Base-by-base conservation (phyloP, 2,113 vertebrate species). In the Chloroceryle aenea region DNA sequence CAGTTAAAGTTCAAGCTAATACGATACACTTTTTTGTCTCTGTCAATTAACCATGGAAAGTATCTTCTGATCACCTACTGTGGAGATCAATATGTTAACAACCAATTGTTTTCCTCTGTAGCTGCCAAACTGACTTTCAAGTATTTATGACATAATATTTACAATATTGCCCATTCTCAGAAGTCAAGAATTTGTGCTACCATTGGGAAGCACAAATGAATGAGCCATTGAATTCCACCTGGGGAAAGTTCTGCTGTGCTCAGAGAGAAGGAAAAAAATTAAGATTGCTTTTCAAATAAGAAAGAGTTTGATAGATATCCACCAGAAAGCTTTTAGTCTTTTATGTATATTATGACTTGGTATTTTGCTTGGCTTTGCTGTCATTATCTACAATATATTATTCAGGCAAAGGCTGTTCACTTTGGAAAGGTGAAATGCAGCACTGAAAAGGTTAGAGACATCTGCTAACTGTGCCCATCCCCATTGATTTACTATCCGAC, bases 251-350 rank as follows among this genome's bases (percentile, higher is more conserved):
- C 40, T 72, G 42, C 58, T 72, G 26, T 42, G 52, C 42, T 69
- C 27, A 67, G 20, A 85, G 36, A 87, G 30, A 53, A 17, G 4
- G 61, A 34, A 40, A 32, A 26, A 30, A 40, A 5, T 2, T 14
- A n/a, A 45, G 25, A 50, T 25, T 7, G 3, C 8, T 78, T 79
- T 87, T 86, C 61, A 92, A 77, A 82, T 8, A 80, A 34, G 34
- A 55, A 72, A 40, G 23, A 50, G 27, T 55, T 88, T 69, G 67
- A 76, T 8, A 91, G 85, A 36, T 27, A 82, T 6, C 42, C 40
- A 76, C 30, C 40, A 68, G 40, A 78, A 92, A 91, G 52, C 78
- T 87, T 95, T 91, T 62, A 87, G 48, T 73, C 75, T 93, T 85
- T 40, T 23, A 36, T 23, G 5, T 13, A 5, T 58, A 32, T 87